Base-by-base conservation (phyloP, 2,797 vertebrate species). In the Decapterus maruadsi region DNA sequence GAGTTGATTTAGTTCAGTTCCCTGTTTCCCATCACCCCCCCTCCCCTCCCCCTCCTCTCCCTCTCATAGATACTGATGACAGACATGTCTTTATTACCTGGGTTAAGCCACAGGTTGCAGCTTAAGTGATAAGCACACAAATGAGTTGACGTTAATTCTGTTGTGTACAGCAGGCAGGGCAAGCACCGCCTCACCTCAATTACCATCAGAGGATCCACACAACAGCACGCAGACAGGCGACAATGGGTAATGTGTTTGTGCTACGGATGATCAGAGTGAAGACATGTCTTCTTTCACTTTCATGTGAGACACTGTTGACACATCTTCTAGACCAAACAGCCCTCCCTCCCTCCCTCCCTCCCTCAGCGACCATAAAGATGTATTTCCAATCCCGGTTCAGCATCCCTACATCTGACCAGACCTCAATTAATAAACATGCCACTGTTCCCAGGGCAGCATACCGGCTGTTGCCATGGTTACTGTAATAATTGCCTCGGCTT, bases 101-200 rank as follows among this genome's bases (percentile, higher is more conserved):
- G 84, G 84, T 85, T 69, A 81, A 59, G 66, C 70, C 72, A 74
- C 26, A 6, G 66, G 54, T 67, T 61, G 78, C 71, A 83, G 64
- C 65, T 77, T 60, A 82, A 85, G 48, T 58, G 31, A 81, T 83
- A 69, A 77, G 48, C 70, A 91, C 87, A 86, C 82, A 88, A 89
- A 87, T 86, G 42, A 80, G 68, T 17, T n/a, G 19, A 40, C 85
- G 70, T 78, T 86, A 78, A 81, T 78, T 78, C 72, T 51, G 65
- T 70, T 89, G 68, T 62, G 54, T 56, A 31, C 34, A n/a, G 75
- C 72, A 48, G 70, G 26, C 6, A 5, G 72, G 72, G 78, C 51
- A 50, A 19, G 55, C 4, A 4, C 58, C 63, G 58, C 64, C 8
- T 31, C 61, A 34, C 80, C 72, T 72, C 82, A 82, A 77, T 84